Evolutionary conservation across 2,113 vertebrate genomes (phyloP), one percentile per base, ranked within the genome.

Genomic region (Neodon shergylaensis): DNA sequence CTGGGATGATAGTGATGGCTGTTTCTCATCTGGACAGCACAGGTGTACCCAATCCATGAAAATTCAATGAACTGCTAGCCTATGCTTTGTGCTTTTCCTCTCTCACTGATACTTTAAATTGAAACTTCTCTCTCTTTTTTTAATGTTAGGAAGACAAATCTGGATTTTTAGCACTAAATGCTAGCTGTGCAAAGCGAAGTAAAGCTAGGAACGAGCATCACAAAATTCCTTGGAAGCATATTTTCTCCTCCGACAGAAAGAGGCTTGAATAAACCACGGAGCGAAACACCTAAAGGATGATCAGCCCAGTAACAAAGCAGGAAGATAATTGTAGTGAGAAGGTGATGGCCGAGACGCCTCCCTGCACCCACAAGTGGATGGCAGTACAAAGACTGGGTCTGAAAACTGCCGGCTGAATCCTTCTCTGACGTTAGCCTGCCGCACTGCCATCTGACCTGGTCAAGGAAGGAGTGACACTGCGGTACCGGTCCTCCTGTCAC

Each of bases 251-350:
- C 88, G 76, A n/a, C 68, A 61, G 74, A 86, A 49, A 96, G 10
- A 73, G 7, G 44, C 4, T 0, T 61, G 42, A 94, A 93, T 90
- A 97, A 78, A 81, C 77, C 24, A 17, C 76, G 95, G 89, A 95
- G 97, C 44, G 0, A n/a, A 66, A 28, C 70, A 63, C 94, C 77
- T 90, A 95, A 87, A 91, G 81, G 96, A 93, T 21, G 70, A 86
- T 77, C 24, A 89, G 93, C 72, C 54, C 96, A 94, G 90, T 95
- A 98, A 98, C 98, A 98, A 98, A 97, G 97, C 97, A 68, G 85
- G 87, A 68, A 95, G 88, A 73, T 49, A 95, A 96, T 90, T 1
- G 92, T 74, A 81, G 96, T 93, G 70, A 70, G 92, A 76, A 97
- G 92, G 70, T 68, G 96, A 91, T 36, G 74, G 98, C 97, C 93